These are phyloP conservation scores for Mellivora capensis DNA, from an alignment of 2,113 vertebrate genomes.

Conservation along the genomic window DNA sequence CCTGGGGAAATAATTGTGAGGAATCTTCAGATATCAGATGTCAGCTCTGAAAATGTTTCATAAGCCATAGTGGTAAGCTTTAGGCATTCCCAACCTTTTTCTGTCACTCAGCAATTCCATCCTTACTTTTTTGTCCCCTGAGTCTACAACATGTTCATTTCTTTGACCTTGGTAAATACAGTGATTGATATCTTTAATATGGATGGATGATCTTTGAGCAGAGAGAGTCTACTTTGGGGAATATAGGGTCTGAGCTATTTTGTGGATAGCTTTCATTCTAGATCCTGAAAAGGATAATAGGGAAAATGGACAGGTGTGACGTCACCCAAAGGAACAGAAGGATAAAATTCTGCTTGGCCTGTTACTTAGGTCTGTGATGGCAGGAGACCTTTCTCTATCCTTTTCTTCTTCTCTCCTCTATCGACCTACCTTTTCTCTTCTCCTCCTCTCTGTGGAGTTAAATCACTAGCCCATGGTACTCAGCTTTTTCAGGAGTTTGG, in stretches of 20 bases:
- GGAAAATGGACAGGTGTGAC: neutral
- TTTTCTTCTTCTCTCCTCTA: neutral
- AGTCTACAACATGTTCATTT: neutral
- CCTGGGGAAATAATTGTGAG: conserved; percentile 3
- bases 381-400: neutral
- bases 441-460: neutral
- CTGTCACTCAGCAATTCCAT: neutral
- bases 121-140: neutral
- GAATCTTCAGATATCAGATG: conserved; percentile 42
- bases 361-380: neutral
- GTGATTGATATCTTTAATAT: neutral
- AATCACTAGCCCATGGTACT: neutral
- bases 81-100: neutral
- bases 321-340: neutral
- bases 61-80: neutral
- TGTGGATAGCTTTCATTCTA: neutral
- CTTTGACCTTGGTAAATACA: neutral
- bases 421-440: neutral
- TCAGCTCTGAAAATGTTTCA: conserved; percentile 37
- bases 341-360: neutral
- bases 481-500: neutral
- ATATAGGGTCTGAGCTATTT: neutral
- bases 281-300: neutral
- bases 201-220: neutral
- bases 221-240: neutral